Conservation (phyloP, 2,113 vertebrate species). For the Clarias macrocephalus region DNA sequence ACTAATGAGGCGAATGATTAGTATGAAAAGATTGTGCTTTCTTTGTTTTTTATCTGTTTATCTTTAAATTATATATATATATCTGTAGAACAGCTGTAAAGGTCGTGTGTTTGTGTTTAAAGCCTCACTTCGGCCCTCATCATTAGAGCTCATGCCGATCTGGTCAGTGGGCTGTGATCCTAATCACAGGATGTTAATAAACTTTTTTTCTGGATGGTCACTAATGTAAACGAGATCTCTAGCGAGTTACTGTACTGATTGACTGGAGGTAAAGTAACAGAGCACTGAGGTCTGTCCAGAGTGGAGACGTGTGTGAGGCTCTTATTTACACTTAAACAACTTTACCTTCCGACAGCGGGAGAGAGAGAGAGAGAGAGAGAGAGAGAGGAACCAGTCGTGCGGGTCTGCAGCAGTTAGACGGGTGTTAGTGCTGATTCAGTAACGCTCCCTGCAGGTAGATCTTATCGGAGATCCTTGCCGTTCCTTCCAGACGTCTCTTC, state of each 20-base stretch:
- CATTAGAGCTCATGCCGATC: neutral
- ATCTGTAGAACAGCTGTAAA: neutral
- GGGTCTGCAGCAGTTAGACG: neutral
- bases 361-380: neutral
- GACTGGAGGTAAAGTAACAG: neutral
- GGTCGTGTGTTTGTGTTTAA: neutral
- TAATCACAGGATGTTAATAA: neutral
- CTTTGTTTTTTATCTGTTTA: too few relatives aligned
- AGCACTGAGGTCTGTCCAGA: neutral
- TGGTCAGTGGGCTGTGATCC: neutral
- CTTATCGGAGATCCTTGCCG: neutral
- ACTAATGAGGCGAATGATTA: neutral
- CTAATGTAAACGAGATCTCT: too few relatives aligned
- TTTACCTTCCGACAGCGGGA: neutral
- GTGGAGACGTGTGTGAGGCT: neutral
- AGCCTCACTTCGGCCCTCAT: too few relatives aligned
- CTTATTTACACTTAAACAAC: conserved; percentile 12
- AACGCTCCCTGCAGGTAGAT: neutral
- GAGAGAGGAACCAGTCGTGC: conserved; percentile 19
- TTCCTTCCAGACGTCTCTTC: neutral
- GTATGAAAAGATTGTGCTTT: neutral
- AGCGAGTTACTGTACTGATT: too few relatives aligned
- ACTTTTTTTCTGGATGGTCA: too few relatives aligned
- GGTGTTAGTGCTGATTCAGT: conserved; percentile 2
- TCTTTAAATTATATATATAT: too few relatives aligned